Conservation (phyloP, 1,140 invertebrate genomes). For the Nasonia vitripennis region DNA sequence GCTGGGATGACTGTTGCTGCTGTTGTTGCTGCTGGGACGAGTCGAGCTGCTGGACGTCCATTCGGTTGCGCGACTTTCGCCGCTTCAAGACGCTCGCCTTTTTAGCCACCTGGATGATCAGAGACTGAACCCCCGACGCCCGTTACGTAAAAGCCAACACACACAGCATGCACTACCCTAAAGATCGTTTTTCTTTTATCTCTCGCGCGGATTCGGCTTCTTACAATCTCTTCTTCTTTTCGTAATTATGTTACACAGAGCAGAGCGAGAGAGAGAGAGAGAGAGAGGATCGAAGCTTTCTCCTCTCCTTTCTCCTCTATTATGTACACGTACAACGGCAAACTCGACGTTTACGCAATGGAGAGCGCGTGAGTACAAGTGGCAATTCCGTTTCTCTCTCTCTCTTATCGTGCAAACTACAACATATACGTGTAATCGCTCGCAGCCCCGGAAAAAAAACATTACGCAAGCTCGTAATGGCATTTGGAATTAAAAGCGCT, state of each 20-base stretch:
- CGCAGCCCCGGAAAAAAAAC: too few species aligned
- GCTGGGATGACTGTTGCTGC: constrained; percentile 60
- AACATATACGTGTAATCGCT: too few species aligned
- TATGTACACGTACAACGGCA: background rate
- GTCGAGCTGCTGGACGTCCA: constrained; percentile 75
- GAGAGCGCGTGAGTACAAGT: background rate
- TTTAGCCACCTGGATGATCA: constrained; percentile 84
- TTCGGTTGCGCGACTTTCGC: constrained; percentile 81
- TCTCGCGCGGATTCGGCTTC: background rate
- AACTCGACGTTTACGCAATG: background rate
- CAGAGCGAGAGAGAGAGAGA: too few species aligned
- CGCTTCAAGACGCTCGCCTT: constrained; percentile 84
- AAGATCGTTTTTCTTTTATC: constrained; percentile 35
- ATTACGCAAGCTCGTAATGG: background rate
- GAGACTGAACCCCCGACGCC: constrained; percentile 78
- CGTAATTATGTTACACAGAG: background rate
- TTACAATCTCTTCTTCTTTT: background rate
- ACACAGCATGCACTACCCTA: constrained; percentile 72
- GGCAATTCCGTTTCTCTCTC: background rate
- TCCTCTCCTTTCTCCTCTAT: background rate
- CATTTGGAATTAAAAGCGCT: constrained; percentile 34
- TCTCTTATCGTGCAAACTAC: too few species aligned
- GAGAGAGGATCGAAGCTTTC: background rate
- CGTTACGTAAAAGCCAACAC: constrained; percentile 71
- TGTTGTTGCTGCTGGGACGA: constrained; percentile 55